Conservation (phyloP, 2,797 vertebrate species). For the Danionella dracula region DNA sequence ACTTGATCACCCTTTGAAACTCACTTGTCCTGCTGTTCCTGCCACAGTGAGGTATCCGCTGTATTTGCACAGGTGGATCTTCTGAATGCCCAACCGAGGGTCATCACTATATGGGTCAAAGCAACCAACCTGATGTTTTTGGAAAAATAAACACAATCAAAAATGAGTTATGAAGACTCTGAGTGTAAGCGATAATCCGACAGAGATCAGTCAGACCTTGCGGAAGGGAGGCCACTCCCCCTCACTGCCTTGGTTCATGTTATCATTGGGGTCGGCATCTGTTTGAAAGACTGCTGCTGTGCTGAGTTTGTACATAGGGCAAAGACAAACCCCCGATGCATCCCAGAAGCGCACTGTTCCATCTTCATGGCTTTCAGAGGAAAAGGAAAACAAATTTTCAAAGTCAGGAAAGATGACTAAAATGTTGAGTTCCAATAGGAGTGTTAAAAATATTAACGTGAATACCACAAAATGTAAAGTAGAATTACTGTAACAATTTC, state of each 20-base stretch:
- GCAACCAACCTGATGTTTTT: conserved; percentile 81
- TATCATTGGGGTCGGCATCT: conserved; percentile 86
- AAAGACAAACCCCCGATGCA: conserved; percentile 89
- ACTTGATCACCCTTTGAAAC: neutral
- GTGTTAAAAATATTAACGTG: too few relatives aligned
- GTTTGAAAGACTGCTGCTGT: conserved; percentile 88
- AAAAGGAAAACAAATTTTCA: too few relatives aligned
- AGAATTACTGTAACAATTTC: too few relatives aligned
- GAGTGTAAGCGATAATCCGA: neutral
- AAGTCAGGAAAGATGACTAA: too few relatives aligned
- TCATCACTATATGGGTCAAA: conserved; percentile 99
- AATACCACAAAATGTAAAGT: too few relatives aligned
- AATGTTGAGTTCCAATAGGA: too few relatives aligned
- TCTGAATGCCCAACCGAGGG: conserved; percentile 93
- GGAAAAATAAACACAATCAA: neutral
- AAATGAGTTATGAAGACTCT: too few relatives aligned
- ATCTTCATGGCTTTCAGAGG: conserved; percentile 81
- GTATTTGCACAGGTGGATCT: conserved; percentile 98
- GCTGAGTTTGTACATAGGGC: conserved; percentile 89
- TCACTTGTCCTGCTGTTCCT: conserved; percentile 96
- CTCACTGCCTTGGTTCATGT: conserved; percentile 81
- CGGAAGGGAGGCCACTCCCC: conserved; percentile 96
- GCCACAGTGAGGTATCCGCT: conserved; percentile 92
- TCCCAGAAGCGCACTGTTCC: conserved; percentile 97
- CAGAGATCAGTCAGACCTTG: conserved; percentile 70